A percentile compares a stretch with the other conserved stretches of the same genome.
Conservation (phyloP, 1,140 invertebrate species). For the Euborellia annulipes region DNA sequence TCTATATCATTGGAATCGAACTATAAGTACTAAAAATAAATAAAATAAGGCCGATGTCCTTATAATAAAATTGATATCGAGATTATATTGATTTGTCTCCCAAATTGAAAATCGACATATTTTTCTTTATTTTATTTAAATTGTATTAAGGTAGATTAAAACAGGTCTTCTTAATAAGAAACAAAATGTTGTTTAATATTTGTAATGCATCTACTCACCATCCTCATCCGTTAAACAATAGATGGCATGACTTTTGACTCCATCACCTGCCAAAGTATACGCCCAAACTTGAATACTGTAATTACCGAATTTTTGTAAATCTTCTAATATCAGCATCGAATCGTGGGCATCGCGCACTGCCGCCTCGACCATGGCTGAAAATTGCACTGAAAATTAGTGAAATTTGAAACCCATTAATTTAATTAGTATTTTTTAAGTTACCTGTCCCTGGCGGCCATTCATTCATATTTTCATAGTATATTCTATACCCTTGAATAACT, state of each 20-base stretch:
- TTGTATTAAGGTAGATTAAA: background rate
- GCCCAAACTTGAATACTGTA: conserved; percentile 37
- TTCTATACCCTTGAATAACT: conserved; percentile 34
- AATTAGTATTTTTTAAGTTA: background rate
- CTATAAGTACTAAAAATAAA: too few relatives aligned
- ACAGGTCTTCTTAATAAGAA: background rate
- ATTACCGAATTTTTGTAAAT: conserved; percentile 14
- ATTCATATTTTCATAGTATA: conserved; percentile 46
- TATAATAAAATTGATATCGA: background rate
- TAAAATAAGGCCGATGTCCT: too few relatives aligned
- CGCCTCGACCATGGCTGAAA: conserved; percentile 28
- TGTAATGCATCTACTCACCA: conserved; percentile 14
- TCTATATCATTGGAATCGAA: too few relatives aligned
- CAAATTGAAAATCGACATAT: background rate
- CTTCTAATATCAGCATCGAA: conserved; percentile 3
- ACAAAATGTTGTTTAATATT: background rate
- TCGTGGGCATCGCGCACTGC: too few relatives aligned
- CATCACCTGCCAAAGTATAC: conserved; percentile 35
- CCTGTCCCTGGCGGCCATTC: conserved; percentile 8
- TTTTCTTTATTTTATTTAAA: background rate
- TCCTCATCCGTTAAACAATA: conserved; percentile 32
- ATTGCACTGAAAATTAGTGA: too few relatives aligned
- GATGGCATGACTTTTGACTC: conserved; percentile 29
- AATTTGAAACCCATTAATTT: too few relatives aligned
- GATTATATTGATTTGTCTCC: background rate